These are phyloP conservation scores for Plebejus anna DNA, from an alignment of 2,888 invertebrate species.

Conservation along the genomic window DNA sequence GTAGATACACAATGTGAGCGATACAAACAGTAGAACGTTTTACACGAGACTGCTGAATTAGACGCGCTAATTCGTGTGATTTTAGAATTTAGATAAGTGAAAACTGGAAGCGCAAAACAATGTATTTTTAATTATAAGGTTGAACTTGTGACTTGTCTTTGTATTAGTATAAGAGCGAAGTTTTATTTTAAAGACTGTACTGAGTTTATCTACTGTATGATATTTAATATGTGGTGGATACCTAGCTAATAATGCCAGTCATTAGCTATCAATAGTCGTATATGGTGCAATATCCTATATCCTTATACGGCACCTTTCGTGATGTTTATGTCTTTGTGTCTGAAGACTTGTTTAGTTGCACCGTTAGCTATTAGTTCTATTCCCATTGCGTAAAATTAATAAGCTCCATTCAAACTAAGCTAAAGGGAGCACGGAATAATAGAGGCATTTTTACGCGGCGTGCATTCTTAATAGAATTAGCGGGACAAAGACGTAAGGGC, in stretches of 20 bases:
- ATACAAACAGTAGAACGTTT: background rate
- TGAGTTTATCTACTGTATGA: background rate
- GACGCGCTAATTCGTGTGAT: no score
- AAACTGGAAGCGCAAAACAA: no score
- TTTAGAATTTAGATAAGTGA: no score
- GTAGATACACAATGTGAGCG: background rate
- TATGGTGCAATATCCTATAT: conserved; percentile 3
- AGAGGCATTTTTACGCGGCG: conserved; percentile 10
- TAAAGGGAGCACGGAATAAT: background rate
- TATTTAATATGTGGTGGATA: background rate
- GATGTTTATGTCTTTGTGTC: background rate
- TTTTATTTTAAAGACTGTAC: no score
- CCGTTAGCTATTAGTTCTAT: background rate
- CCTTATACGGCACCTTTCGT: background rate
- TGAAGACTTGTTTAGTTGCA: background rate
- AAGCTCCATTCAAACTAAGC: background rate
- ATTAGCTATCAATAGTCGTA: background rate
- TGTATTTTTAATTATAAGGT: no score
- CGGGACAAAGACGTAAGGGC: conserved; percentile 22
- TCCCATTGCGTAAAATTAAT: background rate
- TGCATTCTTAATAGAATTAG: conserved; percentile 17
- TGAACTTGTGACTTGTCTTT: no score
- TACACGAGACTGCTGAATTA: no score
- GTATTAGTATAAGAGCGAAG: no score
- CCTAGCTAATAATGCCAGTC: background rate